Conservation (phyloP, 2,113 vertebrate genomes). For the Sceloporus tristichus region DNA sequence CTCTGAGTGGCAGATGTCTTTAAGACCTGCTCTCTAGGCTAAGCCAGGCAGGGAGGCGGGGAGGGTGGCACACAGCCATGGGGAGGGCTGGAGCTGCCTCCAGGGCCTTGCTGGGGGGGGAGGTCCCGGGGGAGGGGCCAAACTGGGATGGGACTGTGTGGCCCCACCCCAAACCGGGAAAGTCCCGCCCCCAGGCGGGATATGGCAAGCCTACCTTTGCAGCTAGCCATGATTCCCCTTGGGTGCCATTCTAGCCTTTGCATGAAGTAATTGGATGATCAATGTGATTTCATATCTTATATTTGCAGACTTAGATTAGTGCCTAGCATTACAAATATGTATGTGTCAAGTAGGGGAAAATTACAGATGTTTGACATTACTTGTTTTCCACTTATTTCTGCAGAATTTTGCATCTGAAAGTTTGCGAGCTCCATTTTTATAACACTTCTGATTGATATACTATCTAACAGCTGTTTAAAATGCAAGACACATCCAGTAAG, state of each 20-base stretch:
- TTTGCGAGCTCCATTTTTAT: not conserved
- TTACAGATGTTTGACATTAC: not conserved
- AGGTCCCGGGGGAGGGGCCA: no score
- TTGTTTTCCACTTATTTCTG: not conserved
- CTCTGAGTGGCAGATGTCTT: no score
- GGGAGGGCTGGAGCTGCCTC: no score
- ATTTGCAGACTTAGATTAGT: no score
- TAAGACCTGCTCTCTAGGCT: no score
- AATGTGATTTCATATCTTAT: not conserved
- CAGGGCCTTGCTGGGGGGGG: no score
- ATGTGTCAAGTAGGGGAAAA: not conserved
- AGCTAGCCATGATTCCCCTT: not conserved
- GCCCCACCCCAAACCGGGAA: no score
- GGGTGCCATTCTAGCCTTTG: conserved; percentile 9
- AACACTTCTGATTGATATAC: not conserved
- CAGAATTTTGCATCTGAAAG: not conserved
- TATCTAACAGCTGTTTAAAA: not conserved
- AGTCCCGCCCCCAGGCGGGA: no score
- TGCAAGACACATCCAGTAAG: not conserved
- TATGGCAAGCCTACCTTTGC: not conserved
- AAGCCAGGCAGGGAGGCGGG: no score
- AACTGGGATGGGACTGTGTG: no score
- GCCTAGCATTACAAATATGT: no score
- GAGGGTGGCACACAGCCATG: no score
- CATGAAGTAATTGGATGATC: conserved; percentile 1